These are phyloP conservation scores for Brachyhypopomus occidentalis DNA, from an alignment of 2,113 vertebrate species.

Conservation along the genomic window DNA sequence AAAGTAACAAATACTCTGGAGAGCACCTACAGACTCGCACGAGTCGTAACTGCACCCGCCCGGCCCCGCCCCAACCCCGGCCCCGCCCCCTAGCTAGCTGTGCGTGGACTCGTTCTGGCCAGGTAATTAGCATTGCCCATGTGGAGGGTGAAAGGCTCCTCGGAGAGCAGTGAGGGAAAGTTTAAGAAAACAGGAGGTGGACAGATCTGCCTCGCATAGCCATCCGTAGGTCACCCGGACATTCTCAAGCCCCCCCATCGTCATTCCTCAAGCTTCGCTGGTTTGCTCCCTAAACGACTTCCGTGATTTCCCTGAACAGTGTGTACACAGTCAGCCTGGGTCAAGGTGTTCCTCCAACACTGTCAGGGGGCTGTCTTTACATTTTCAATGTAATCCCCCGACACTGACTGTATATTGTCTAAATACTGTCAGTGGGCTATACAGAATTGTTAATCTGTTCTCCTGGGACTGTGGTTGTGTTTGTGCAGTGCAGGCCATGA, in stretches of 20 bases:
- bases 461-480: not conserved
- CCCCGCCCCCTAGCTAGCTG: conserved; percentile 21
- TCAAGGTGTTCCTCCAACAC: conserved; percentile 27
- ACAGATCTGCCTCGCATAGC: conserved; percentile 24
- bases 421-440: conserved; percentile 40
- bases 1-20: not conserved
- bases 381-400: not conserved
- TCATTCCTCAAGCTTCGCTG: conserved; percentile 26
- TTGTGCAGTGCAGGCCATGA: conserved; percentile 32
- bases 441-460: conserved; percentile 17
- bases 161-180: conserved; percentile 46
- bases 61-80: not conserved
- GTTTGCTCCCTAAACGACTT: conserved; percentile 14
- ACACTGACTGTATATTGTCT: conserved; percentile 5
- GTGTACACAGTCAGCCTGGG: not conserved
- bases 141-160: conserved; percentile 42
- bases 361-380: conserved; percentile 27
- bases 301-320: conserved; percentile 36
- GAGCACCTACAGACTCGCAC: conserved; percentile 9
- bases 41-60: not conserved
- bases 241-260: conserved; percentile 35
- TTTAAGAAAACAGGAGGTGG: conserved; percentile 55
- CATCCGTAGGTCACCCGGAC: conserved; percentile 29
- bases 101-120: conserved; percentile 27
- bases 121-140: conserved; percentile 46